phyloP scores from a whole-genome alignment of 2,113 vertebrate genomes.

The Pipa parva region DNA sequence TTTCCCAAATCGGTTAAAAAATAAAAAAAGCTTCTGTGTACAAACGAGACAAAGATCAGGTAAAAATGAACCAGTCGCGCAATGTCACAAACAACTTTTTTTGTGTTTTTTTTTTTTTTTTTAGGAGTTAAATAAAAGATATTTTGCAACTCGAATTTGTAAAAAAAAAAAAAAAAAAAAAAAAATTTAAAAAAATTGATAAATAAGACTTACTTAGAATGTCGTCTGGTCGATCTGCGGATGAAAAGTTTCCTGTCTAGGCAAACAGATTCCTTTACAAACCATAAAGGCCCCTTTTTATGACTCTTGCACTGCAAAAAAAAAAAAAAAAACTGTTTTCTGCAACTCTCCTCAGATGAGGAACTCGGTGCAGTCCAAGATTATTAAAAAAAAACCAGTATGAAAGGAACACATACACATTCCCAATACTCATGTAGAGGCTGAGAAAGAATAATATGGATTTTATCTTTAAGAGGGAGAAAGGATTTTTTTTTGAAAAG shows the following conservation, averaged over 20 bases:
- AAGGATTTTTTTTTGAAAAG: slow-evolving; percentile 55
- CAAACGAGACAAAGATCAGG: too few relatives aligned
- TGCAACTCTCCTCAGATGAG: slow-evolving; percentile 54
- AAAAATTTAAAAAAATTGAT: slow-evolving; percentile 54
- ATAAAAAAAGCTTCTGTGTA: too few relatives aligned
- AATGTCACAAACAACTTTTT: background rate
- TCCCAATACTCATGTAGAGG: slow-evolving; percentile 63
- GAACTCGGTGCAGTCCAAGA: slow-evolving; percentile 58
- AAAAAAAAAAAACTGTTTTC: too few relatives aligned
- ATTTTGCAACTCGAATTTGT: background rate
- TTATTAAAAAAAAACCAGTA: slow-evolving; percentile 56
- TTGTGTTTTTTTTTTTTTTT: too few relatives aligned
- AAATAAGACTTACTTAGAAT: slow-evolving; percentile 69
- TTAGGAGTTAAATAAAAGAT: too few relatives aligned
- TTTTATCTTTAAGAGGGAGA: slow-evolving; percentile 65
- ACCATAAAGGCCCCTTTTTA: slow-evolving; percentile 70
- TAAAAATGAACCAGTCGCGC: background rate
- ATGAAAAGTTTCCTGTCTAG: slow-evolving; percentile 73
- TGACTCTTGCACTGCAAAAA: slow-evolving; percentile 63
- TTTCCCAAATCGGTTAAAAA: too few relatives aligned
- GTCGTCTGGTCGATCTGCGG: slow-evolving; percentile 69
- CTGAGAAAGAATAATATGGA: slow-evolving; percentile 60
- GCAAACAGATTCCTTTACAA: slow-evolving; percentile 72
- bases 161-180: background rate
- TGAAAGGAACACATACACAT: slow-evolving; percentile 20